Evolutionary conservation across 2,888 invertebrate species (phyloP).

Genomic region (Liopterus haemorrhoidalis): DNA sequence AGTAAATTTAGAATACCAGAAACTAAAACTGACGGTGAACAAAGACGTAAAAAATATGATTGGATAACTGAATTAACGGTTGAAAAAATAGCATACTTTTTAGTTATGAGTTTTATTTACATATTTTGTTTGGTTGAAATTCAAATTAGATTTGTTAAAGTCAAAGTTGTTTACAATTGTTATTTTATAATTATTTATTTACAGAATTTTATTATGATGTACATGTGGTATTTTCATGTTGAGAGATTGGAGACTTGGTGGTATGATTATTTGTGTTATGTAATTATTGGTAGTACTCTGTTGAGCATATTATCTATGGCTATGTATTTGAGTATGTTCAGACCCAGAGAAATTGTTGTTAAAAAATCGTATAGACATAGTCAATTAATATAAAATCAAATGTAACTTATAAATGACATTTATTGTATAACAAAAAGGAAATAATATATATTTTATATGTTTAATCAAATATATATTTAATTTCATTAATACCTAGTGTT

Average conservation of each 20-base stretch:
- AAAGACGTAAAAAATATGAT: too few species aligned
- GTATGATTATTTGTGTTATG: constrained; percentile 59
- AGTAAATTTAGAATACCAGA: constrained; percentile 48
- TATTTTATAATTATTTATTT: constrained; percentile 60
- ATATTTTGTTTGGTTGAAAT: constrained; percentile 74
- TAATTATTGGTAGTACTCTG: constrained; percentile 55
- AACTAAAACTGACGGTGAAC: too few species aligned
- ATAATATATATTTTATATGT: too few species aligned
- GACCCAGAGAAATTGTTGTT: constrained; percentile 50
- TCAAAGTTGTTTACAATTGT: constrained; percentile 62
- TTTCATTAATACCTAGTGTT: too few species aligned
- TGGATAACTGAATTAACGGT: too few species aligned
- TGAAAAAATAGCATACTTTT: constrained; percentile 50
- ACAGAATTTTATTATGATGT: constrained; percentile 64
- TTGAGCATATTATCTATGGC: constrained; percentile 57
- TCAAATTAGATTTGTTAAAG: constrained; percentile 68
- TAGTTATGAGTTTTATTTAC: constrained; percentile 68
- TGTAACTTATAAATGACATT: too few species aligned
- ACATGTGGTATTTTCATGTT: constrained; percentile 56
- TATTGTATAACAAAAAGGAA: too few species aligned
- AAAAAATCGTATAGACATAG: constrained; percentile 27
- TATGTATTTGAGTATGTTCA: constrained; percentile 58
- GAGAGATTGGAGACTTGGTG: constrained; percentile 63
- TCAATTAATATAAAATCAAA: constrained; percentile 18
- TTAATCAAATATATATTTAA: too few species aligned